A percentile compares a stretch with the other conserved stretches of the same genome.
These are phyloP conservation scores for Heliothis subflexa DNA, from an alignment of 1,140 invertebrate genomes.

Conservation along the genomic window DNA sequence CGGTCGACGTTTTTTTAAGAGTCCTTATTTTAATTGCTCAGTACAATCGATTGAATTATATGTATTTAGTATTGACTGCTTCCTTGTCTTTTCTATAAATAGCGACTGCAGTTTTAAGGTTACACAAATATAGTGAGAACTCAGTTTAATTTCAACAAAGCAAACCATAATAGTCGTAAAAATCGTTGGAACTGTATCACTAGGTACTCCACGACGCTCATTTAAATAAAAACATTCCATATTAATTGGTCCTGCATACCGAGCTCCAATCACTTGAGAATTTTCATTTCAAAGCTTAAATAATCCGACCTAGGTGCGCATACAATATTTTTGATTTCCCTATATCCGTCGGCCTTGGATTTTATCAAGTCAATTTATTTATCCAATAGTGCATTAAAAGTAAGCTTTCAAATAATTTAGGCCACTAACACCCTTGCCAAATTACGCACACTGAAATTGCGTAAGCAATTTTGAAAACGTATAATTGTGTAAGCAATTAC, in stretches of 20 bases:
- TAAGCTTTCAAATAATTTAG: slow-evolving; percentile 41
- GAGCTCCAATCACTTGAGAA: neutral
- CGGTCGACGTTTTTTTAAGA: slow-evolving; percentile 65
- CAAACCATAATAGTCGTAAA: slow-evolving; percentile 7
- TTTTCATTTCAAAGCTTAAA: slow-evolving; percentile 19
- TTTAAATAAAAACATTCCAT: slow-evolving; percentile 39
- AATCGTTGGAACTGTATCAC: slow-evolving; percentile 17
- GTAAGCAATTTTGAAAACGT: slow-evolving; percentile 36
- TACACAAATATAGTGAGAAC: too few relatives aligned
- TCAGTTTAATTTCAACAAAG: neutral
- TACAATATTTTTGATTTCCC: slow-evolving; percentile 30
- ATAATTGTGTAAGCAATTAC: slow-evolving; percentile 35
- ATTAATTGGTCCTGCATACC: slow-evolving; percentile 30
- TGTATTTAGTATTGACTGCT: neutral
- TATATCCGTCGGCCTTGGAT: slow-evolving; percentile 33
- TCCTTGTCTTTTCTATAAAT: neutral
- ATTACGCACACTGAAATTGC: slow-evolving; percentile 6
- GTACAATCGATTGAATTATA: neutral
- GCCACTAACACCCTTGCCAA: slow-evolving; percentile 28
- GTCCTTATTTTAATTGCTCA: slow-evolving; percentile 49
- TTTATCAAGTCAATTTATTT: slow-evolving; percentile 33
- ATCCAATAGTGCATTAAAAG: slow-evolving; percentile 20
- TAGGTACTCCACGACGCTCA: neutral
- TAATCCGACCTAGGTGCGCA: slow-evolving; percentile 15
- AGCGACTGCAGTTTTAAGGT: neutral